Evolutionary conservation across 2,113 vertebrate genomes (phyloP).

Genomic region (Tautogolabrus adspersus): DNA sequence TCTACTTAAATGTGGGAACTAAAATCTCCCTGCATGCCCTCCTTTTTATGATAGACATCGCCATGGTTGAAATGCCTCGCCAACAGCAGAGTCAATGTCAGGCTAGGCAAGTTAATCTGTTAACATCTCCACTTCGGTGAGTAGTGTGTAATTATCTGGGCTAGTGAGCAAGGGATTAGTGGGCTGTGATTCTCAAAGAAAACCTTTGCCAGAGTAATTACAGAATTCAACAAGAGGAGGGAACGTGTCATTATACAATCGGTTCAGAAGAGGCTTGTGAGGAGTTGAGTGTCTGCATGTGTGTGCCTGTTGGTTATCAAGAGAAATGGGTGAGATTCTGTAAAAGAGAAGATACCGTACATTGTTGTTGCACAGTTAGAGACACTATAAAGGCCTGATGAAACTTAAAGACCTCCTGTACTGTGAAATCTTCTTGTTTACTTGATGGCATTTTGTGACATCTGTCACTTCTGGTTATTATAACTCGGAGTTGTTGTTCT

Average conservation of each 20-base stretch:
- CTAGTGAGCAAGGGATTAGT: constrained; percentile 1
- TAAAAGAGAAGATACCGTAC: not conserved
- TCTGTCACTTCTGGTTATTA: not conserved
- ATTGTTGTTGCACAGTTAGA: not conserved
- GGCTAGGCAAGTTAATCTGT: constrained; percentile 5
- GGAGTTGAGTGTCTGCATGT: constrained; percentile 14
- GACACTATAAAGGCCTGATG: too few species aligned
- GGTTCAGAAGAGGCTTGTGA: too few species aligned
- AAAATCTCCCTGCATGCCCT: not conserved
- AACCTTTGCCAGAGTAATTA: constrained; percentile 23
- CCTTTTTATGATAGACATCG: not conserved
- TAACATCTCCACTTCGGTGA: constrained; percentile 25
- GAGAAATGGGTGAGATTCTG: too few species aligned
- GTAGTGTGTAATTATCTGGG: constrained; percentile 24
- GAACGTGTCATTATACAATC: not conserved
- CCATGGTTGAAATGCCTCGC: not conserved
- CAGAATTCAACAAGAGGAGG: constrained; percentile 25
- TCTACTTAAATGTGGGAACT: not conserved
- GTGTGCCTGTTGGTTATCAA: too few species aligned
- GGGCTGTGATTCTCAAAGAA: constrained; percentile 25
- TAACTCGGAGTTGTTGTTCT: not conserved
- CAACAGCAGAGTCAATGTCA: not conserved
- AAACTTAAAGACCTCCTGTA: not conserved
- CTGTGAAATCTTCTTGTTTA: constrained; percentile 2
- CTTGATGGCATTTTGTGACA: not conserved